Evolutionary conservation across 1,140 invertebrate genomes (phyloP).

Genomic region (Formica selysi): DNA sequence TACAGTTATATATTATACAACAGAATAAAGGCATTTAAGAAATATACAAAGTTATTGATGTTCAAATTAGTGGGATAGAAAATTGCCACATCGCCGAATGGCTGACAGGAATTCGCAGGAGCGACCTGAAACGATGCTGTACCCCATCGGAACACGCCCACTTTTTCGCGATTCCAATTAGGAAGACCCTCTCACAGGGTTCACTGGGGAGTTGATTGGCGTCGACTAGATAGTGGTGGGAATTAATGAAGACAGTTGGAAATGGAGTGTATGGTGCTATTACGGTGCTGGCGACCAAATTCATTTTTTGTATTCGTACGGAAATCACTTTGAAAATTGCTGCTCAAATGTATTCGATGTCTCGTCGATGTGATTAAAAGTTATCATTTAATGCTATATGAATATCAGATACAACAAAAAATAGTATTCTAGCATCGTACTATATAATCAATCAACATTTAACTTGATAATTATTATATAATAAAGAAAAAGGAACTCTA

Average conservation of each 20-base stretch:
- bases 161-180: slow-evolving; percentile 82
- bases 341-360: neutral
- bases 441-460: neutral
- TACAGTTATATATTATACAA: neutral
- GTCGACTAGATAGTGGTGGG: slow-evolving; percentile 71
- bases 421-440: neutral
- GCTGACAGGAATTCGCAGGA: slow-evolving; percentile 58
- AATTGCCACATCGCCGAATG: slow-evolving; percentile 63
- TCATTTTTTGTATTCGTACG: slow-evolving; percentile 40
- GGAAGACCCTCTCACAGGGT: slow-evolving; percentile 69
- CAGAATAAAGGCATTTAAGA: neutral
- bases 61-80: slow-evolving; percentile 52
- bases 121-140: slow-evolving; percentile 64
- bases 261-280: slow-evolving; percentile 54
- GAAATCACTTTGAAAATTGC: slow-evolving; percentile 43
- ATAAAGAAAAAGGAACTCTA: neutral
- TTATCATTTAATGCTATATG: neutral
- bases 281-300: slow-evolving; percentile 33
- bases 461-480: slow-evolving; percentile 10
- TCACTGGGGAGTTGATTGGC: slow-evolving; percentile 74
- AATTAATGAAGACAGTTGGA: slow-evolving; percentile 74
- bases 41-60: slow-evolving; percentile 7
- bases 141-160: slow-evolving; percentile 75
- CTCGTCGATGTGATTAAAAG: neutral
- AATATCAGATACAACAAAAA: neutral